Conservation (phyloP, 2,888 invertebrate genomes). For the Alloplasta piceator region DNA sequence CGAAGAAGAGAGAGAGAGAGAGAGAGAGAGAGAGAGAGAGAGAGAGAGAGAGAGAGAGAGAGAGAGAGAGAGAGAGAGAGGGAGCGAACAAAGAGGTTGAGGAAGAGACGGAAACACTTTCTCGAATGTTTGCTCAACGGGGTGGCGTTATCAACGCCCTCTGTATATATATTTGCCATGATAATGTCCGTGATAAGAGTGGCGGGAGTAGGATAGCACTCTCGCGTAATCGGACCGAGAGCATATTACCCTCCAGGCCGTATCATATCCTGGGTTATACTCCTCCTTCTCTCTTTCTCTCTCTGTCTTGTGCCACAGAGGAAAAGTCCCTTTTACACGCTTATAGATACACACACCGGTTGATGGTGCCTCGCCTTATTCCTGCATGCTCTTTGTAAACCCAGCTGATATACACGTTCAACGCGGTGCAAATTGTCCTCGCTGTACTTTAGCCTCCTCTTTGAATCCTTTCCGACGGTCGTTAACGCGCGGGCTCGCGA, state of each 20-base stretch:
- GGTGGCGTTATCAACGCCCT: slow-evolving; percentile 47
- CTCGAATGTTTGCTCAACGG: slow-evolving; percentile 58
- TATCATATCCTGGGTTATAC: neutral
- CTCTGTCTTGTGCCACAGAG: slow-evolving; percentile 31
- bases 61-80: slow-evolving; percentile 14
- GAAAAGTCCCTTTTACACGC: slow-evolving; percentile 23
- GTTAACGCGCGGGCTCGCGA: neutral
- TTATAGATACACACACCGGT: slow-evolving; percentile 17
- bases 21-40: too few species aligned
- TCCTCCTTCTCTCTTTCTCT: too few species aligned
- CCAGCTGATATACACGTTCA: slow-evolving; percentile 14
- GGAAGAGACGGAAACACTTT: slow-evolving; percentile 41
- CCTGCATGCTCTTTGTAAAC: neutral
- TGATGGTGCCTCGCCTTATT: neutral
- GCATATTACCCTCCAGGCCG: slow-evolving; percentile 22
- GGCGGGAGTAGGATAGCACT: slow-evolving; percentile 43
- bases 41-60: neutral
- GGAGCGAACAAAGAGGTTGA: slow-evolving; percentile 43
- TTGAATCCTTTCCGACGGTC: neutral
- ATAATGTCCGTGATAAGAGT: slow-evolving; percentile 47
- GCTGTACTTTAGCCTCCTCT: slow-evolving; percentile 2
- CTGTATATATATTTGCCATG: slow-evolving; percentile 41
- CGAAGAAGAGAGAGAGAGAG: neutral
- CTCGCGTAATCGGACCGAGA: slow-evolving; percentile 43
- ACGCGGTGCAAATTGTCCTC: slow-evolving; percentile 25